These are phyloP conservation scores for Heliocidaris erythrogramma DNA, from an alignment of 35 echinoderm and acorn worm species.

Conservation along the genomic window DNA sequence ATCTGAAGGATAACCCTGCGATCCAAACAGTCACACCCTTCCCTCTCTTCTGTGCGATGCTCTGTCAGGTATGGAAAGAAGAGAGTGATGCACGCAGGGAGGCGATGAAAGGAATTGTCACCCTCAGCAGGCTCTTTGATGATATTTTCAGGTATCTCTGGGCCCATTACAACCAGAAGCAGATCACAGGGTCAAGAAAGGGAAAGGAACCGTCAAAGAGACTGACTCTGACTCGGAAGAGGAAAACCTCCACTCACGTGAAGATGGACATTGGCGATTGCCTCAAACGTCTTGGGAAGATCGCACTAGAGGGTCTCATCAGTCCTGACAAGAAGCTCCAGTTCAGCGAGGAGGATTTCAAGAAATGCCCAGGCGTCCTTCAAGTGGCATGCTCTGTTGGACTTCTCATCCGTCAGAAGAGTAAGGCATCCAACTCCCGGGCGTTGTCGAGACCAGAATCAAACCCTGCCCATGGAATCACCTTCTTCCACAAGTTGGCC, in stretches of 20 bases:
- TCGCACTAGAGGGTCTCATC: constrained; percentile 50
- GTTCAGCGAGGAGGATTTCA: constrained; percentile 53
- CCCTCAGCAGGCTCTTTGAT: constrained; percentile 39
- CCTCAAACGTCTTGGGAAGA: constrained; percentile 43
- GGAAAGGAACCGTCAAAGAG: not conserved
- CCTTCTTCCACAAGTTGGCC: constrained; percentile 54
- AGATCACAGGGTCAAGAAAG: not conserved
- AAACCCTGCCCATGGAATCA: not conserved
- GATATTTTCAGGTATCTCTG: constrained; percentile 42
- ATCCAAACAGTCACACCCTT: constrained; percentile 29
- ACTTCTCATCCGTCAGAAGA: constrained; percentile 43
- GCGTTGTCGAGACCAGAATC: not conserved
- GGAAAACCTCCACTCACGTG: not conserved
- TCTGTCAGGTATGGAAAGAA: constrained; percentile 54
- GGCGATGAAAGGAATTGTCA: constrained; percentile 10
- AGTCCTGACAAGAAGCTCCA: constrained; percentile 44
- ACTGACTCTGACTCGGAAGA: constrained; percentile 18
- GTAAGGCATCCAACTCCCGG: not conserved
- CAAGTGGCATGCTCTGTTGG: constrained; percentile 46
- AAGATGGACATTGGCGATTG: not conserved
- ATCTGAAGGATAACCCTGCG: constrained; percentile 30
- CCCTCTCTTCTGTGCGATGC: constrained; percentile 45
- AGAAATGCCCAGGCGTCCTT: not conserved
- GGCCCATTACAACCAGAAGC: constrained; percentile 20
- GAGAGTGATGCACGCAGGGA: not conserved